Percentiles rank a stretch among this genome's conserved stretches.
Conservation (phyloP, 2,113 vertebrate genomes). For the Ellobius talpinus region DNA sequence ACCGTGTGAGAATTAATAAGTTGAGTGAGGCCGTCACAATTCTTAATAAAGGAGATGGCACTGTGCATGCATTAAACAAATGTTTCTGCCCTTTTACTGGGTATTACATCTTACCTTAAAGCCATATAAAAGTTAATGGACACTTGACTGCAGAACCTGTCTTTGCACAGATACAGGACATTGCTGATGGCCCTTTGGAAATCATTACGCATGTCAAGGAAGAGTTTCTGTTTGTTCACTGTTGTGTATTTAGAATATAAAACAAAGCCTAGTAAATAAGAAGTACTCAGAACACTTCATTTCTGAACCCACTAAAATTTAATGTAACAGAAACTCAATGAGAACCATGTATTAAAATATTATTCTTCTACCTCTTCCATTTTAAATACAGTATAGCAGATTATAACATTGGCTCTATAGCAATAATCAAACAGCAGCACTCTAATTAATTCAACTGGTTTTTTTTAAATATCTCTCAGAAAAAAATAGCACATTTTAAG, state of each 20-base stretch:
- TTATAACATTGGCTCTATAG: conserved; percentile 19
- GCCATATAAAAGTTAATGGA: conserved; percentile 42
- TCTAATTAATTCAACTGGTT: conserved; percentile 54
- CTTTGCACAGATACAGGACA: conserved; percentile 22
- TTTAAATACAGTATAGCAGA: conserved; percentile 38
- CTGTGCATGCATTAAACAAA: conserved; percentile 47
- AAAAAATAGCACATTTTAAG: conserved; percentile 22
- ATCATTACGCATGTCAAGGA: conserved; percentile 28
- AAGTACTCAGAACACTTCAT: conserved; percentile 55
- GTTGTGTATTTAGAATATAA: neutral
- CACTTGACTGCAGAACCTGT: conserved; percentile 37
- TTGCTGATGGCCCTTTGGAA: conserved; percentile 39
- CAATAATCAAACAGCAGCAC: conserved; percentile 43
- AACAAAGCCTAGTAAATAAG: conserved; percentile 33
- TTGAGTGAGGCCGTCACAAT: conserved; percentile 33
- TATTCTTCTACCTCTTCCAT: conserved; percentile 44
- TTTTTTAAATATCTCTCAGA: conserved; percentile 39
- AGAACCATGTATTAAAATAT: conserved; percentile 34
- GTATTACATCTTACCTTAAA: conserved; percentile 36
- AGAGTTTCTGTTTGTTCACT: conserved; percentile 46
- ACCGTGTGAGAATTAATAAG: conserved; percentile 45
- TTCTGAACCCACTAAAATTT: conserved; percentile 58
- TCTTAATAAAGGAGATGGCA: neutral
- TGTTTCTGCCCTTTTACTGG: conserved; percentile 26
- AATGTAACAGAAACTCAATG: conserved; percentile 18